Evolutionary conservation across 2,888 invertebrate genomes (phyloP).

Genomic region (Apamea sordens): DNA sequence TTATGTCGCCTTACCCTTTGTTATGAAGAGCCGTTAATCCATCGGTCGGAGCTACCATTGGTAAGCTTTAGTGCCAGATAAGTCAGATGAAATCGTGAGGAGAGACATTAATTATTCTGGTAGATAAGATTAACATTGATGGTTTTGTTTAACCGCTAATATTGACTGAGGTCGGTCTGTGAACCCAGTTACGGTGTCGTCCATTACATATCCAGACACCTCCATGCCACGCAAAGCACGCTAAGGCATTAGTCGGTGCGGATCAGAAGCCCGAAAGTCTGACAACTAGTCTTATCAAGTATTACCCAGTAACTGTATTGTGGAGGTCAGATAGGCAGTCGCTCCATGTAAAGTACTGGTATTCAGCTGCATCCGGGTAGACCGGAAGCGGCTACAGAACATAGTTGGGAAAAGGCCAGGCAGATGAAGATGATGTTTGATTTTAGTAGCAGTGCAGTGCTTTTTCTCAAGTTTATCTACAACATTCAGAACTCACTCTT

Average conservation of each 20-base stretch:
- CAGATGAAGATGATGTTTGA: no score
- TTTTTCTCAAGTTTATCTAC: background rate
- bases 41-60: slow-evolving; percentile 24
- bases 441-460: background rate
- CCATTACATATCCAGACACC: background rate
- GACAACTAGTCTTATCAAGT: background rate
- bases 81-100: slow-evolving; percentile 30
- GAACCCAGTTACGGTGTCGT: background rate
- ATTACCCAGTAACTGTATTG: no score
- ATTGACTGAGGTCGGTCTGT: background rate
- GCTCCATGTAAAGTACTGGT: no score
- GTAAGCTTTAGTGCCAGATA: slow-evolving; percentile 46
- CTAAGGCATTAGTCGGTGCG: background rate
- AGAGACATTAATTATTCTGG: slow-evolving; percentile 33
- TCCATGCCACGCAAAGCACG: background rate
- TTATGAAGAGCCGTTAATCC: slow-evolving; percentile 57
- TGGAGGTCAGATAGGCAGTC: no score
- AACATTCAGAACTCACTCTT: background rate
- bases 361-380: no score
- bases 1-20: slow-evolving; percentile 54
- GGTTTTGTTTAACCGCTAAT: slow-evolving; percentile 12
- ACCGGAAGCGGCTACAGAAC: no score
- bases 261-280: background rate
- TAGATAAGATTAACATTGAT: slow-evolving; percentile 22
- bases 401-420: no score